phyloP scores from a whole-genome alignment of 64 coral and sea anemone species.

The Montipora efflorescens region DNA sequence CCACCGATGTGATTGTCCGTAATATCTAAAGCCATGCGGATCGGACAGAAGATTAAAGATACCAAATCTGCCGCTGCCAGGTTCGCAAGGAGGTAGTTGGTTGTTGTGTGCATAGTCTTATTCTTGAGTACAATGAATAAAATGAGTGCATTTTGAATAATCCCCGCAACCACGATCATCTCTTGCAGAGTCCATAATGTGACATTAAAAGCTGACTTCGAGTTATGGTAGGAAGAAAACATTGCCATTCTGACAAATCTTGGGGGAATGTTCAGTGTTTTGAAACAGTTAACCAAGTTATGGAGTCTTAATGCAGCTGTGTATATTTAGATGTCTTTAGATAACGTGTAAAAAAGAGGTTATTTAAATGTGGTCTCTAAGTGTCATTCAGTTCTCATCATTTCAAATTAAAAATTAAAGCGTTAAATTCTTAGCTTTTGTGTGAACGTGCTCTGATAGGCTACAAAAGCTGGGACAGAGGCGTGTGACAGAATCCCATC shows the following conservation, averaged over 20 bases:
- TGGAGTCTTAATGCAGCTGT: no score
- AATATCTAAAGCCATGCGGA: constrained; percentile 20
- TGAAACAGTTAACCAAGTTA: no score
- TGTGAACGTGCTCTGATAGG: no score
- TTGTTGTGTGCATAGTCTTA: constrained; percentile 63
- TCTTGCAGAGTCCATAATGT: constrained; percentile 1
- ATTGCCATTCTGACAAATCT: neutral
- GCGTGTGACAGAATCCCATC: no score
- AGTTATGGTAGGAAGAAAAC: neutral
- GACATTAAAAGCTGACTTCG: constrained; percentile 2
- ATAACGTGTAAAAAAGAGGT: no score
- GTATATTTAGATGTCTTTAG: no score
- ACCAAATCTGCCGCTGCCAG: constrained; percentile 57
- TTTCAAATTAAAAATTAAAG: no score
- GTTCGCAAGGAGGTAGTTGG: constrained; percentile 70
- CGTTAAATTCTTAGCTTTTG: no score
- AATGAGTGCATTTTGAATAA: constrained; percentile 54
- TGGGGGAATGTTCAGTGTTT: no score
- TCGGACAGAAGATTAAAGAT: constrained; percentile 22
- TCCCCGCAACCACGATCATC: neutral
- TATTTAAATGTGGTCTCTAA: no score
- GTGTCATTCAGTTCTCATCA: no score
- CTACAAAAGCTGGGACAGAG: no score
- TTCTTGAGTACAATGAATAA: constrained; percentile 40
- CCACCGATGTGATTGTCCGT: constrained; percentile 27